These are phyloP conservation scores for Sycophila sp. DNA, from an alignment of 1,140 invertebrate species.

Conservation along the genomic window DNA sequence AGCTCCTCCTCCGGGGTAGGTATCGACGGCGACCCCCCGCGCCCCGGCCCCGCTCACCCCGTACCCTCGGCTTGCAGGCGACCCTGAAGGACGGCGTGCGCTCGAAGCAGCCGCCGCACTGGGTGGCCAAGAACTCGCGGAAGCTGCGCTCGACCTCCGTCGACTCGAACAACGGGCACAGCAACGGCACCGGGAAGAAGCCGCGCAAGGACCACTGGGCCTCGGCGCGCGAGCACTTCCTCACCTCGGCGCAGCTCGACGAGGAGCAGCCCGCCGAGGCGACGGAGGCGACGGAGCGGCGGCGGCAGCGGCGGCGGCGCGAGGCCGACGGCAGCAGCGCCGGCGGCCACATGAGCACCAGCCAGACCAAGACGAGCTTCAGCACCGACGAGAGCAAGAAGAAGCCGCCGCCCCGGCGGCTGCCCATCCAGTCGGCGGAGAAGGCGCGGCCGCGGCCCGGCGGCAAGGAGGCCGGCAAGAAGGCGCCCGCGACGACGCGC, in stretches of 20 bases:
- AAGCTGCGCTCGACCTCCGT: conserved; percentile 52
- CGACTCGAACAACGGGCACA: conserved; percentile 55
- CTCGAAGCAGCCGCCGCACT: conserved; percentile 51
- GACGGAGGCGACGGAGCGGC: conserved; percentile 51
- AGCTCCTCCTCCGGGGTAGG: conserved; percentile 62
- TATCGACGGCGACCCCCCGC: no score
- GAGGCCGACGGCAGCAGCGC: conserved; percentile 42
- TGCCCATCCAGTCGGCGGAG: conserved; percentile 1
- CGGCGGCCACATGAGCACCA: conserved; percentile 7
- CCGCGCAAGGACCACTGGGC: conserved; percentile 64
- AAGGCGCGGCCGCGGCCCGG: background rate
- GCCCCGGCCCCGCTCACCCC: no score
- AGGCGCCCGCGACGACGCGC: conserved; percentile 1
- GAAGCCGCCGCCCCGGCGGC: conserved; percentile 4
- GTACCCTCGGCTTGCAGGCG: conserved; percentile 45
- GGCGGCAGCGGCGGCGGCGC: conserved; percentile 45
- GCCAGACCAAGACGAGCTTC: conserved; percentile 35
- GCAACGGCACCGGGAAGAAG: no score
- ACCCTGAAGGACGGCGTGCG: conserved; percentile 59
- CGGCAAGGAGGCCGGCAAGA: conserved; percentile 5
- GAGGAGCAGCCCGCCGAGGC: conserved; percentile 50
- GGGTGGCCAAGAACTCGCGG: conserved; percentile 56
- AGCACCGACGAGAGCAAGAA: conserved; percentile 31
- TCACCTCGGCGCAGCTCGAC: conserved; percentile 49
- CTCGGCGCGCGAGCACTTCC: conserved; percentile 59